Evolutionary conservation across 2,888 invertebrate species (phyloP).

Genomic region (Baronia brevicornis): DNA sequence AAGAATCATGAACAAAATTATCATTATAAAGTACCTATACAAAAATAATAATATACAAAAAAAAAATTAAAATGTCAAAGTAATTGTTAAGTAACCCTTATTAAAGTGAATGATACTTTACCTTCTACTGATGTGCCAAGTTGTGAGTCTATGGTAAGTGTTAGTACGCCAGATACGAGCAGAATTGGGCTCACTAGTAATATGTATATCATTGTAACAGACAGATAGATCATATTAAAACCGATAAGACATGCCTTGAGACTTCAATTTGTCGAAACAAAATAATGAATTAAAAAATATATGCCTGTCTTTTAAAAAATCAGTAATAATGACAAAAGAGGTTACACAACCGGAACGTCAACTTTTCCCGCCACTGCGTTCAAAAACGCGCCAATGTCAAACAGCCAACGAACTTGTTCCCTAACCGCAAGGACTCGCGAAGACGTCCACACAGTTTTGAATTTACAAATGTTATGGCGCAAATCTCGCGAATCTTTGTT

Average conservation of each 20-base stretch:
- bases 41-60: too few species aligned
- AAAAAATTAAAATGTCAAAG: too few species aligned
- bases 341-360: constrained; percentile 20
- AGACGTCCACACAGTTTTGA: constrained; percentile 52
- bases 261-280: constrained; percentile 7
- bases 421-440: constrained; percentile 27
- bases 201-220: constrained; percentile 51
- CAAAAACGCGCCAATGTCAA: constrained; percentile 10
- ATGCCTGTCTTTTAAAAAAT: not conserved
- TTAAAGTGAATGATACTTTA: too few species aligned
- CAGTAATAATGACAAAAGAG: not conserved
- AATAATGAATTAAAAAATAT: not conserved
- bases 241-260: constrained; percentile 12
- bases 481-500: constrained; percentile 48
- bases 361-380: constrained; percentile 23
- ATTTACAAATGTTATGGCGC: constrained; percentile 63
- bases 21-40: too few species aligned
- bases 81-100: too few species aligned
- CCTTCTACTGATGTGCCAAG: constrained; percentile 67
- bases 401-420: constrained; percentile 26
- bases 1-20: too few species aligned
- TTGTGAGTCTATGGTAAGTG: constrained; percentile 60
- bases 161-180: constrained; percentile 53
- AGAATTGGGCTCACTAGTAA: constrained; percentile 54
- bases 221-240: constrained; percentile 25